Conservation (phyloP, 2,113 vertebrate species). For the Jacana jacana region DNA sequence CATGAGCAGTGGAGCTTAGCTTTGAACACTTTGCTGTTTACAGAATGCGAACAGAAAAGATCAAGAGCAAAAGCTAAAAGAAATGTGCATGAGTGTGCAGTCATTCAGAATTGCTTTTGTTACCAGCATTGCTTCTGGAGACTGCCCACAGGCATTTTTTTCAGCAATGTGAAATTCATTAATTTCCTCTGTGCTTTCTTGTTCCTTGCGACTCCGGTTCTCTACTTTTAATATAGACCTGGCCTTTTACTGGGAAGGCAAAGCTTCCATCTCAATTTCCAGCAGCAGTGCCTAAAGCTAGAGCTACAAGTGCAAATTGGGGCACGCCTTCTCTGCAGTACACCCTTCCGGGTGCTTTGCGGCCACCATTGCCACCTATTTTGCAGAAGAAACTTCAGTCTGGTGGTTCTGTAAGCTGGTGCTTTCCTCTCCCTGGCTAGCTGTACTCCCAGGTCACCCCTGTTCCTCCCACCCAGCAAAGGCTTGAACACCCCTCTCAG, state of each 20-base stretch:
- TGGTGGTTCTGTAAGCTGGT: not conserved
- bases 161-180: not conserved
- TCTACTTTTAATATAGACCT: not conserved
- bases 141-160: not conserved
- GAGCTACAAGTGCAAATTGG: fast-evolving
- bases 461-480: not conserved
- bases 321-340: not conserved
- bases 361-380: not conserved
- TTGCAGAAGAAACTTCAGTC: not conserved
- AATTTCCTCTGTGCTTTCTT: not conserved
- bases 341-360: not conserved
- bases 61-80: not conserved
- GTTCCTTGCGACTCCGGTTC: not conserved
- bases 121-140: not conserved
- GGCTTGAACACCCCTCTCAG: not conserved
- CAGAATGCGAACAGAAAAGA: not conserved
- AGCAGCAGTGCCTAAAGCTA: not conserved
- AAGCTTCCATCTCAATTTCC: not conserved
- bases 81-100: not conserved
- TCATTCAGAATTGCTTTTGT: not conserved
- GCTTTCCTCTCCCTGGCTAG: not conserved
- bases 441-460: not conserved
- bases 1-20: not conserved
- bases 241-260: not conserved
- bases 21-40: constrained; percentile 26